Percentiles rank a stretch among this genome's conserved stretches.
Evolutionary conservation across 2,113 vertebrate species (phyloP).

Genomic region (Bucco capensis): DNA sequence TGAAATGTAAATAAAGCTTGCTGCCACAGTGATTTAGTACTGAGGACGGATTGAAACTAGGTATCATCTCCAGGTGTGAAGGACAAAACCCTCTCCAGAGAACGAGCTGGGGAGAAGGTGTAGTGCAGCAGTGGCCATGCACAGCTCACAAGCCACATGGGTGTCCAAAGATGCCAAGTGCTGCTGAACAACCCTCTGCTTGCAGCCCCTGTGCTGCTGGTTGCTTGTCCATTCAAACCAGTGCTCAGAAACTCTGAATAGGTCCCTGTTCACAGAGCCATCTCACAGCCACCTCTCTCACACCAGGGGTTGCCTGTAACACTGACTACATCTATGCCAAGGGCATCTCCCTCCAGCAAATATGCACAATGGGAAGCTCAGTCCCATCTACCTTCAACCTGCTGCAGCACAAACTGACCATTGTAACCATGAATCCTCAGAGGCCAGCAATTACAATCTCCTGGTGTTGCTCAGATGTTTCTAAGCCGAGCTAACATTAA

Average conservation of each 20-base stretch:
- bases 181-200: neutral
- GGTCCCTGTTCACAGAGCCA: neutral
- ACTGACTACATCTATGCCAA: neutral
- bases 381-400: neutral
- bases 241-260: neutral
- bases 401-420: fast-evolving
- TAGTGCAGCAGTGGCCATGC: fast-evolving
- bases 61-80: neutral
- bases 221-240: neutral
- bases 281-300: neutral
- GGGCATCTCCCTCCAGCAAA: neutral
- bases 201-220: fast-evolving
- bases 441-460: neutral
- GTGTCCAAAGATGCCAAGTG: neutral
- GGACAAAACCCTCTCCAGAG: neutral
- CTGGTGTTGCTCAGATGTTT: neutral
- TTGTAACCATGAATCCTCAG: neutral
- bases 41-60: neutral
- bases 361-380: neutral
- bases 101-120: neutral
- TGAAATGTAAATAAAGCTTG: constrained; percentile 25
- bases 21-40: neutral
- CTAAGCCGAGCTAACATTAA: neutral
- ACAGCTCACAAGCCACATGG: fast-evolving
- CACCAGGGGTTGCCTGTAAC: neutral